Base-by-base conservation (phyloP, 2,797 vertebrate species). In the Gephyroberyx darwinii region DNA sequence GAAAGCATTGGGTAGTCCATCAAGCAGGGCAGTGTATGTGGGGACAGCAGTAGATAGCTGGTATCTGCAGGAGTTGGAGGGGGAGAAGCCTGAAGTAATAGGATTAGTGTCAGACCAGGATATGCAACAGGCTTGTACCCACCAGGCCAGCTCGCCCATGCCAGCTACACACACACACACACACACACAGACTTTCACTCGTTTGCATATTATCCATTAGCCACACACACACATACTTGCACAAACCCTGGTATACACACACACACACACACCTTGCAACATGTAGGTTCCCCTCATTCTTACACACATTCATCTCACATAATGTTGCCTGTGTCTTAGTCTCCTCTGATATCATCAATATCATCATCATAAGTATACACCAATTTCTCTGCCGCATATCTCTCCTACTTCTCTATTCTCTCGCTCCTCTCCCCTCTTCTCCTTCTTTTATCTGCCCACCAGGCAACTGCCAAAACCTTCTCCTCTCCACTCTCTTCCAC, bases 101-200 rank as follows among this genome's bases (percentile, higher is more conserved):
- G 80, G 78, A 77, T 84, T 81, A 82, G 56, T 77, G 81, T 85
- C 61, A 45, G 65, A 67, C 39, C 64, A 8, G 1, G 64, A 75
- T 78, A 57, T 75, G 77, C 30, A 52, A 45, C 37, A 43, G 43
- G 53, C 62, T 26, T 43, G 31, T 74, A 75, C 80, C 69, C 67
- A 84, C 51, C 47, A 70, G 45, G 31, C 66, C 59, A 55, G 39
- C 50, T 31, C 51, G 71, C 16, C 59, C 75, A 33, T 71, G 71
- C 78, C 75, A 71, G 66, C 54, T n/a, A 65, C 10, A 68, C 43
- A 48, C 45, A 62, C 43, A 31, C 45, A 51, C 47, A 64, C 62
- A 53, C 48, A 65, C 58, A 60, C 52, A 62, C 50, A 77, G 69
- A 76, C 70, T 81, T 39, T 57, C 19, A 48, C 68, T 78, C 53